These are phyloP conservation scores for Sarcophaga caerulescens DNA, from an alignment of 2,888 invertebrate genomes.

Conservation along the genomic window DNA sequence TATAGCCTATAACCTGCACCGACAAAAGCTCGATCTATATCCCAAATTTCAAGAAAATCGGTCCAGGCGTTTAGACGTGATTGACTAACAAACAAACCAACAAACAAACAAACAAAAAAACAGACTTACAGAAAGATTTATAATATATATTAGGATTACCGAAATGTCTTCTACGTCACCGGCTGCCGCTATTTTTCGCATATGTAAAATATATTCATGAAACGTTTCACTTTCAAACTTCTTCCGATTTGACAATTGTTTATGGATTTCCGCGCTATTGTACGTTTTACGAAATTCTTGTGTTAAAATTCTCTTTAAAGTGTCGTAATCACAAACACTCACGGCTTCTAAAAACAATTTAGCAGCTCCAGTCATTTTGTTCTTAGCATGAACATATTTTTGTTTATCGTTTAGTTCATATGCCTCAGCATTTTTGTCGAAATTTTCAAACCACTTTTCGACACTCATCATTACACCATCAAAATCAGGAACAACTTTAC, in stretches of 20 bases:
- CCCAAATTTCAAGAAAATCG: too few species aligned
- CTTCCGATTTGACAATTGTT: conserved; percentile 28
- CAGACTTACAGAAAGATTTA: too few species aligned
- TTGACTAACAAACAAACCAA: too few species aligned
- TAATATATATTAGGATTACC: too few species aligned
- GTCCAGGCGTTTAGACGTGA: too few species aligned
- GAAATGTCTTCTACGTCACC: conserved; percentile 32
- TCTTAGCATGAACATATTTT: conserved; percentile 30
- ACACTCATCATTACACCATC: conserved; percentile 48
- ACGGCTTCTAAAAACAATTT: conserved; percentile 45
- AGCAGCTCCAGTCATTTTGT: conserved; percentile 34
- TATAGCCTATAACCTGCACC: too few species aligned
- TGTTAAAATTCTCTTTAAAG: conserved; percentile 8
- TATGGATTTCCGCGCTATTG: conserved; percentile 30
- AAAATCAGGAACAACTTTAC: conserved; percentile 54
- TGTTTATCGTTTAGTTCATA: conserved; percentile 51
- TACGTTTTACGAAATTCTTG: conserved; percentile 16
- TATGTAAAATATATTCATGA: conserved; percentile 47
- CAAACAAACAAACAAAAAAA: too few species aligned
- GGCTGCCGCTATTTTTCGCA: conserved; percentile 45
- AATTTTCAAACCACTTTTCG: conserved; percentile 41
- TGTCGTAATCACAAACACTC: conserved; percentile 31
- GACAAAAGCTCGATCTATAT: too few species aligned
- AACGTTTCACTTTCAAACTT: conserved; percentile 38
- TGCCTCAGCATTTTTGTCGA: conserved; percentile 52